A percentile compares a stretch with the other conserved stretches of the same genome.
These are phyloP conservation scores for Uropetala carovei DNA, from an alignment of 2,888 invertebrate species.

Conservation along the genomic window DNA sequence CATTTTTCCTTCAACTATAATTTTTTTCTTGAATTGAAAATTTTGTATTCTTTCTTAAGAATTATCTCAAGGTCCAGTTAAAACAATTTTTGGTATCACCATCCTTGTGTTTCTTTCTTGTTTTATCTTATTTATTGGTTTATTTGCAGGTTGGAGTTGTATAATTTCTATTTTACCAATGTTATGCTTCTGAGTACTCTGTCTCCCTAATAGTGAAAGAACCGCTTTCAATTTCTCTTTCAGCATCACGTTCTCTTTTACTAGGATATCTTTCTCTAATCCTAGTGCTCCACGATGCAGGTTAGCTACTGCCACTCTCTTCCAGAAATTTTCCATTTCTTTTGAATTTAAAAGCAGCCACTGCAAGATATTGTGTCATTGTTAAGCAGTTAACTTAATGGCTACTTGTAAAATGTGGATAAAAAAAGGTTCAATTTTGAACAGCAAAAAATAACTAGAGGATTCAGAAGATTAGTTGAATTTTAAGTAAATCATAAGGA, in stretches of 20 bases:
- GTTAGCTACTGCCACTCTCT: constrained; percentile 22
- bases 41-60: too few relatives aligned
- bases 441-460: not conserved
- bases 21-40: too few relatives aligned
- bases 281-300: constrained; percentile 15
- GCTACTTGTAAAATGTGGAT: too few relatives aligned
- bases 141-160: not conserved
- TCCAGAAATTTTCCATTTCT: constrained; percentile 37
- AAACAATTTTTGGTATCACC: too few relatives aligned
- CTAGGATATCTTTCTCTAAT: constrained; percentile 16
- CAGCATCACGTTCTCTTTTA: constrained; percentile 15
- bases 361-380: not conserved
- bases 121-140: not conserved
- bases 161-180: not conserved
- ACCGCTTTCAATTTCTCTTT: constrained; percentile 8
- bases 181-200: not conserved
- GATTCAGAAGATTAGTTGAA: not conserved
- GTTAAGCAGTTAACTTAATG: not conserved
- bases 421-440: not conserved
- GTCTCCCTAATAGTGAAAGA: not conserved
- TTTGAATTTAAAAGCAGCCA: not conserved
- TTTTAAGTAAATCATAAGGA: not conserved
- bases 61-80: too few relatives aligned
- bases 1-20: too few relatives aligned
- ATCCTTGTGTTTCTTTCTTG: not conserved